phyloP scores from a whole-genome alignment of 2,113 vertebrate genomes.

The Antigone vipio region DNA sequence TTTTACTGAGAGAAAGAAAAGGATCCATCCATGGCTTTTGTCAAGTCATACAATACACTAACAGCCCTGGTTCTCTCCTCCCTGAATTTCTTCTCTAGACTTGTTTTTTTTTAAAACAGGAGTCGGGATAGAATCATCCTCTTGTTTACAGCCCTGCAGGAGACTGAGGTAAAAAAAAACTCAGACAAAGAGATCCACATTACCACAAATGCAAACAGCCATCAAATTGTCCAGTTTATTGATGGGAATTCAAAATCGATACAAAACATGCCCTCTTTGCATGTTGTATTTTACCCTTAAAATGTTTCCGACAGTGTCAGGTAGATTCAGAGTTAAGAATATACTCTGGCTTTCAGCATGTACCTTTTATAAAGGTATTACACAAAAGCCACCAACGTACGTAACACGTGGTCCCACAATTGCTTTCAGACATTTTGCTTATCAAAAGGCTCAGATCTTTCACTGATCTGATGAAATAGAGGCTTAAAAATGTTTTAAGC shows the following conservation, averaged over 20 bases:
- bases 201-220: constrained; percentile 73
- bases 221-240: constrained; percentile 77
- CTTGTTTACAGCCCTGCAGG: constrained; percentile 27
- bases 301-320: constrained; percentile 57
- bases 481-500: constrained; percentile 76
- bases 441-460: constrained; percentile 69
- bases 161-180: background rate
- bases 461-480: constrained; percentile 62
- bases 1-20: background rate
- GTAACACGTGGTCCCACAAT: constrained; percentile 68
- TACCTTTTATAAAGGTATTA: constrained; percentile 67
- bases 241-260: constrained; percentile 75
- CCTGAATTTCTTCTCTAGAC: background rate
- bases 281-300: constrained; percentile 61
- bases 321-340: constrained; percentile 69
- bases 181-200: constrained; percentile 68
- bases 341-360: constrained; percentile 62
- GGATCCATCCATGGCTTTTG: background rate
- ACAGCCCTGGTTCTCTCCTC: background rate
- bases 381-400: constrained; percentile 58
- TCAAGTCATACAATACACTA: background rate
- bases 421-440: constrained; percentile 62
- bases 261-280: constrained; percentile 71
- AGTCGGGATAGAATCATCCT: background rate
- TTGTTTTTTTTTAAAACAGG: background rate